A percentile compares a stretch with the other conserved stretches of the same genome.
Evolutionary conservation across 2,888 invertebrate species (phyloP).

Genomic region (Drosophila formosana): DNA sequence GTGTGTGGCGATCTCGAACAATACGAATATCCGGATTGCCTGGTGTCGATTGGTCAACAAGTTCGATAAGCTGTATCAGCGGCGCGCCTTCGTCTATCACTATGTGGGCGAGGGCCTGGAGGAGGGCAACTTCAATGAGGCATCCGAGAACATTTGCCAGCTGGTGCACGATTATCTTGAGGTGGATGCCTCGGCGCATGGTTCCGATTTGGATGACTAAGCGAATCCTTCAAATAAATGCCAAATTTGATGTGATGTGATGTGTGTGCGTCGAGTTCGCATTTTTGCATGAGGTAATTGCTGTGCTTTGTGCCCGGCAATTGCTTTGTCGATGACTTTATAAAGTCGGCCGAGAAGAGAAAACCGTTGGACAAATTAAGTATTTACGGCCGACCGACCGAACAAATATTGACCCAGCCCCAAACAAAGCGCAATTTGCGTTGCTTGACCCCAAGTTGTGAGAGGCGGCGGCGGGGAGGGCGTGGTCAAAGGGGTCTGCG

Average conservation of each 20-base stretch:
- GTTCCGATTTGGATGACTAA: slow-evolving; percentile 20
- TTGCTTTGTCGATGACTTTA: slow-evolving; percentile 52
- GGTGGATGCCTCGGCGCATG: slow-evolving; percentile 85
- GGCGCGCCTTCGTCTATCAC: slow-evolving; percentile 95
- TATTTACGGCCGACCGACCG: slow-evolving; percentile 69
- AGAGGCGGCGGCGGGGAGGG: slow-evolving; percentile 20
- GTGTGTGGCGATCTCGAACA: slow-evolving; percentile 94
- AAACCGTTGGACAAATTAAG: slow-evolving; percentile 75
- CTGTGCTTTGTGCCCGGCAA: slow-evolving; percentile 9
- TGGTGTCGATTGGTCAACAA: slow-evolving; percentile 93
- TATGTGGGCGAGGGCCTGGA: slow-evolving; percentile 91
- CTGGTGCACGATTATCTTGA: slow-evolving; percentile 89
- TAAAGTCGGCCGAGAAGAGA: slow-evolving; percentile 13
- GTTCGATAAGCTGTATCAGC: slow-evolving; percentile 92
- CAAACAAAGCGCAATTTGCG: slow-evolving; percentile 66
- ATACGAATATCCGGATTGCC: slow-evolving; percentile 91
- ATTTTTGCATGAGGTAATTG: slow-evolving; percentile 42
- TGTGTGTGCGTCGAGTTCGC: slow-evolving; percentile 1
- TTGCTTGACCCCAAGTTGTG: slow-evolving; percentile 66
- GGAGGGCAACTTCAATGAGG: slow-evolving; percentile 88
- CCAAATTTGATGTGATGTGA: slow-evolving; percentile 18
- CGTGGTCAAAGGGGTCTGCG: slow-evolving; percentile 14
- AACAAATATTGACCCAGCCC: slow-evolving; percentile 76
- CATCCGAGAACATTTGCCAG: slow-evolving; percentile 88
- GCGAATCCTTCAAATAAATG: slow-evolving; percentile 21